Evolutionary conservation across 1,140 invertebrate species (phyloP), one percentile per base, ranked within the genome.

Genomic region (Gryllus bimaculatus): DNA sequence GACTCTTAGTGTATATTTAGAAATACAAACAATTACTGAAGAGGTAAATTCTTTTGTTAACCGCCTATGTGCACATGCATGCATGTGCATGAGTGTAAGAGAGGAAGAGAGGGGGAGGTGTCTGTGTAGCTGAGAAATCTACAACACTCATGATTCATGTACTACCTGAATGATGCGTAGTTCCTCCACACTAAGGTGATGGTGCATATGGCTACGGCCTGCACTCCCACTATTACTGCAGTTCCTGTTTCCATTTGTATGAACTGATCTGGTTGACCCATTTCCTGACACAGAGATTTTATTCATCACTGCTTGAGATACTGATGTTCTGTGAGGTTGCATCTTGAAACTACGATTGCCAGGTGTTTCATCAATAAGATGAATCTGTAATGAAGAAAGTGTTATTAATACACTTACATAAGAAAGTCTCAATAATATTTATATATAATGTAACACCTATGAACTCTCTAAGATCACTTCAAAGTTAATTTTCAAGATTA

Each of bases 151-250:
- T n/a, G 26, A 13, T 75, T 75, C n/a, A 8, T 75, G 75, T 8
- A 76, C 18, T 76, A 92, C 92, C 85, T 93, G 92, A 78, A 92
- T 79, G 20, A 89, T 86, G 74, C 90, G 84, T 47, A 92, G 85
- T 83, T 91, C 91, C 81, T 92, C 90, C 39, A 91, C 87, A 82
- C 89, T 91, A 49, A 92, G 86, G 84, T 91, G 90, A 83, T 91
- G 89, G 78, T 89, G 89, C 79, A 85, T 84, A 82, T 80, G 78
- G 26, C 78, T 76, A 20, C 76, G 76, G 12, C 73, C 74, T 8
- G n/a, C 74, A 75, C 78, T 48, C n/a, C 78, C 78, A 10, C 8
- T 48, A 15, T 39, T 48, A 66, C 20, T 78, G 21, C 39, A 47
- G 78, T n/a, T 47, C 21, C 78, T 48, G 20, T 48, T 78, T 0